Conservation (phyloP, 2,888 invertebrate genomes). For the Drosophila demipolita region DNA sequence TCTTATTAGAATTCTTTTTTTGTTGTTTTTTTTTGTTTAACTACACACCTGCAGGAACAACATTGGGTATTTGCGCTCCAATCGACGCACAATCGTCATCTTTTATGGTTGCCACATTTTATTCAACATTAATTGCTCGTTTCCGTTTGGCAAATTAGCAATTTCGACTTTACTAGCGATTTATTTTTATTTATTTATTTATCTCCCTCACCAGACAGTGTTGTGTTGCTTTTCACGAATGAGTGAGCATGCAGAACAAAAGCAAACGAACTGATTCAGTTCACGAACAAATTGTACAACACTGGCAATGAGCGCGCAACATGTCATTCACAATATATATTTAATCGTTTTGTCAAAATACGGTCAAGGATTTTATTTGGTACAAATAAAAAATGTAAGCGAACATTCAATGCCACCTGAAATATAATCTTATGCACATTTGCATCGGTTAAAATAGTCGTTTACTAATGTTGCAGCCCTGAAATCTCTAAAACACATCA, state of each 20-base stretch:
- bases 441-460: not conserved
- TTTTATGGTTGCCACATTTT: constrained; percentile 53
- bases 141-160: constrained; percentile 38
- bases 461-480: not conserved
- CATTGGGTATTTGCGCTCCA: constrained; percentile 57
- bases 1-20: constrained; percentile 32
- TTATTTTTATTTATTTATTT: constrained; percentile 56
- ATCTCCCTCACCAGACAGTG: constrained; percentile 49
- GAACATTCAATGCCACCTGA: not conserved
- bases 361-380: not conserved
- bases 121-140: constrained; percentile 40
- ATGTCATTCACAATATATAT: not conserved
- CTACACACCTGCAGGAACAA: constrained; percentile 72
- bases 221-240: constrained; percentile 41
- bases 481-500: not conserved
- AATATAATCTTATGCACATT: not conserved
- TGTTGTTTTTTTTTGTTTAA: constrained; percentile 7
- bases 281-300: constrained; percentile 1
- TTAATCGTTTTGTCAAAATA: not conserved
- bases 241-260: constrained; percentile 8
- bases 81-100: constrained; percentile 45
- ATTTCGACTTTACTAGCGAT: constrained; percentile 24
- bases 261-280: constrained; percentile 24
- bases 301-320: constrained; percentile 1
- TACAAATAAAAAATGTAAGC: not conserved